Percentiles rank a stretch among this genome's conserved stretches.
Conservation (phyloP, 1,140 invertebrate species). For the Hyles vespertilio region DNA sequence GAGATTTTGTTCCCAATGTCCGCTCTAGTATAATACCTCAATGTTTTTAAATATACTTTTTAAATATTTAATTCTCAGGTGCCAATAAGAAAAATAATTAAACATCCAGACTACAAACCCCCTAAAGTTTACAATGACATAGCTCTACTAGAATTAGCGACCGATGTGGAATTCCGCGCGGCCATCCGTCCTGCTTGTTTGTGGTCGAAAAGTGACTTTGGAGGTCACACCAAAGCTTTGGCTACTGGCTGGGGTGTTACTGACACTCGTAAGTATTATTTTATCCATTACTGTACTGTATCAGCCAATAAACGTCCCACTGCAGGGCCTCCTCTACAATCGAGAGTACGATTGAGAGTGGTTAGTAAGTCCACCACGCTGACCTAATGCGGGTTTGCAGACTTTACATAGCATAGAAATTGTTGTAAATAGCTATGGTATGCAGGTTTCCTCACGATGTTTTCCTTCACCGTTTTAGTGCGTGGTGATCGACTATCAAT, state of each 20-base stretch:
- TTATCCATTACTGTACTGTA: neutral
- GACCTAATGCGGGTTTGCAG: no score
- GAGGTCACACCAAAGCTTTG: slow-evolving; percentile 27
- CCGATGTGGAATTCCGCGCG: slow-evolving; percentile 42
- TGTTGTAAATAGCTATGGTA: no score
- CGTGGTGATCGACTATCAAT: no score
- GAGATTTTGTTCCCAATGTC: no score
- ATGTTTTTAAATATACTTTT: no score
- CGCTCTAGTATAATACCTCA: no score
- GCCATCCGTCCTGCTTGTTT: slow-evolving; percentile 54
- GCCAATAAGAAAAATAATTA: slow-evolving; percentile 42
- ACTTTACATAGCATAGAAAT: no score
- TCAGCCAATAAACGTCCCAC: neutral
- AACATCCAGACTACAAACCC: slow-evolving; percentile 43
- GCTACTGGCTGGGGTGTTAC: slow-evolving; percentile 61
- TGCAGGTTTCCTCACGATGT: no score
- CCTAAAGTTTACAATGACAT: slow-evolving; percentile 55
- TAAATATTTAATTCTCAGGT: slow-evolving; percentile 27
- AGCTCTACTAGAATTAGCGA: slow-evolving; percentile 44
- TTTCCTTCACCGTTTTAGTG: no score
- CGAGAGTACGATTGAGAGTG: no score
- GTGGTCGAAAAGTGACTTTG: slow-evolving; percentile 36
- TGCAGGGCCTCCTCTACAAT: no score
- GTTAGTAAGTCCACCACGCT: no score
- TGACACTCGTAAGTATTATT: slow-evolving; percentile 32